Conservation (phyloP, 2,888 invertebrate species). For the Drosophila picticornis region DNA sequence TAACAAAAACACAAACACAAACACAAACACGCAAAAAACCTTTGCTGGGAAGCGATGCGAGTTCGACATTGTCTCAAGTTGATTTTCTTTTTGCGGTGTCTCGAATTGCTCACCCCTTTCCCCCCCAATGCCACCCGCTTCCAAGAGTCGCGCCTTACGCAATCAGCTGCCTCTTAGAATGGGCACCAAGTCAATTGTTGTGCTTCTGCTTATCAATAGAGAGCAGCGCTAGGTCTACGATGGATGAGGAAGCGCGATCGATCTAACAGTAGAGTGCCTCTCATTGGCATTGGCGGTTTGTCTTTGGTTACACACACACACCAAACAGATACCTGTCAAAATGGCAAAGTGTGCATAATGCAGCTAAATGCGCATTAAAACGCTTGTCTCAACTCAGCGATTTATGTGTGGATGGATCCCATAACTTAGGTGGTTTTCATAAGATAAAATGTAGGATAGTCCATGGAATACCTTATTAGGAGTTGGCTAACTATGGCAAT, state of each 20-base stretch:
- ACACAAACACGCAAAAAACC: background rate
- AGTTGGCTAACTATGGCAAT: background rate
- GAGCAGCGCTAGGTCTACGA: background rate
- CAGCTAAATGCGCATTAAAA: conserved; percentile 53
- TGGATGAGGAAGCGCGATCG: conserved; percentile 31
- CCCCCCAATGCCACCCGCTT: background rate
- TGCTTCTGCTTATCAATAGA: conserved; percentile 8
- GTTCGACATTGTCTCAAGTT: conserved; percentile 24
- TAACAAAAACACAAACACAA: conserved; percentile 29
- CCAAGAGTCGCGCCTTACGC: conserved; percentile 9
- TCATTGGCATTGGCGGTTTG: conserved; percentile 69
- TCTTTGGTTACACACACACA: conserved; percentile 44
- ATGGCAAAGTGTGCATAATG: conserved; percentile 37
- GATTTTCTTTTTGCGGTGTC: conserved; percentile 48
- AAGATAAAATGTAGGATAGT: background rate
- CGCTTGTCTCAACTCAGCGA: background rate
- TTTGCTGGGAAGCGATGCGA: conserved; percentile 33
- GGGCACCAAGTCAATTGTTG: conserved; percentile 6
- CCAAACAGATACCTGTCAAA: background rate
- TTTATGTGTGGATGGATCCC: background rate
- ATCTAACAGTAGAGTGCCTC: background rate
- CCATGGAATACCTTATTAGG: background rate
- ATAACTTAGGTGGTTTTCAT: background rate
- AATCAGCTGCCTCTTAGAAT: conserved; percentile 14
- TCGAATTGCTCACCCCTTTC: conserved; percentile 4